These are phyloP conservation scores for Sebastes flavidus DNA, from an alignment of 2,797 vertebrate species.

Conservation along the genomic window DNA sequence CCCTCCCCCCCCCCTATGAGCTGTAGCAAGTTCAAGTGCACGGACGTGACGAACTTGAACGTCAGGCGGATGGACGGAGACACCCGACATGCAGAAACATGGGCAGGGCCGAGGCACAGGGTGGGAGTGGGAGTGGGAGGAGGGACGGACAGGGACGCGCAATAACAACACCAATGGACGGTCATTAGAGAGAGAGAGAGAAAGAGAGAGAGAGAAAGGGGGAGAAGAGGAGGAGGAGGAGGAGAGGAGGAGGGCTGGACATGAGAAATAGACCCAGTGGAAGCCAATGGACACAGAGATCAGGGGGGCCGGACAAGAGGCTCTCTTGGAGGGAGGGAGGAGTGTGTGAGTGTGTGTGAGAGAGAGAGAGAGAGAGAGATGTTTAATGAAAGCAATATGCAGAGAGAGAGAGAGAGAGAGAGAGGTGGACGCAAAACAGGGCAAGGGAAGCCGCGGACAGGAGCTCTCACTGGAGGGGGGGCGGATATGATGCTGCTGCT, in stretches of 20 bases:
- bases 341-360: constrained; percentile 15
- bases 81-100: constrained; percentile 98
- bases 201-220: not conserved
- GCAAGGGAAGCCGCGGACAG: constrained; percentile 82
- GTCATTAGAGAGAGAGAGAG: constrained; percentile 88
- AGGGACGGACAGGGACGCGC: constrained; percentile 85
- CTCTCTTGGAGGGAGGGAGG: constrained; percentile 69
- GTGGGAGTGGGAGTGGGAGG: constrained; percentile 97
- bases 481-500: constrained; percentile 57
- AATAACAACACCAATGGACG: constrained; percentile 98
- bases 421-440: constrained; percentile 80
- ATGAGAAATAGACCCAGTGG: constrained; percentile 93
- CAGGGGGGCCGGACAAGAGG: constrained; percentile 88
- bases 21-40: constrained; percentile 97
- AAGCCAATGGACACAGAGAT: constrained; percentile 96
- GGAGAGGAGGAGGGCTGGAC: constrained; percentile 86
- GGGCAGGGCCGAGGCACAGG: constrained; percentile 91
- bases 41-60: constrained; percentile 99
- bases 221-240: constrained; percentile 68
- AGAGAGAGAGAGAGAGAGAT: constrained; percentile 68
- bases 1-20: constrained; percentile 70
- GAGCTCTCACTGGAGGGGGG: constrained; percentile 76
- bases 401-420: constrained; percentile 36
- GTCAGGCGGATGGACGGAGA: constrained; percentile 97
- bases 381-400: constrained; percentile 85